Percentiles rank a stretch among this genome's conserved stretches.
Evolutionary conservation across 2,888 invertebrate species (phyloP).

Genomic region (Beris chalybata): DNA sequence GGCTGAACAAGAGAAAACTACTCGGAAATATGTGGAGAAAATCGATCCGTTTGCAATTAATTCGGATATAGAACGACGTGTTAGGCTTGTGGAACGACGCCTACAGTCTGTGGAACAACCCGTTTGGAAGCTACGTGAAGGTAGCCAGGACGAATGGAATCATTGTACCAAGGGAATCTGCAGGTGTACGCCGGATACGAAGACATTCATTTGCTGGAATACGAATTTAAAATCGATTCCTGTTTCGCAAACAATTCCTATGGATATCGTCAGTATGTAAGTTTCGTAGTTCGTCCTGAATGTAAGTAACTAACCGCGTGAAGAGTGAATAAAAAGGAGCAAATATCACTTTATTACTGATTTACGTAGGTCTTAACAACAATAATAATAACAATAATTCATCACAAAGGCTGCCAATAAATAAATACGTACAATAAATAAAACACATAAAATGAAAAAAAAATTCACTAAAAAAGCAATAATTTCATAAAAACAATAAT

Average conservation of each 20-base stretch:
- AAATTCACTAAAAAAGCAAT: no score
- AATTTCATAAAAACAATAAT: no score
- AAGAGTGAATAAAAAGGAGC: no score
- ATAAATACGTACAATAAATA: no score
- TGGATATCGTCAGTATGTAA: conserved; percentile 64
- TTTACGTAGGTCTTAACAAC: no score
- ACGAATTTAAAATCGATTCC: conserved; percentile 62
- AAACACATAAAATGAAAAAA: no score
- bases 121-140: conserved; percentile 62
- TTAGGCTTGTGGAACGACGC: conserved; percentile 61
- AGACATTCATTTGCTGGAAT: conserved; percentile 67
- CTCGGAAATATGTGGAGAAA: background rate
- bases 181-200: conserved; percentile 66
- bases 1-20: background rate
- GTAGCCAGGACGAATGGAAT: conserved; percentile 60
- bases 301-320: no score
- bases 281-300: conserved; percentile 35
- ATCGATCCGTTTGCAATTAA: conserved; percentile 43
- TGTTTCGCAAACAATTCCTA: conserved; percentile 63
- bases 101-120: conserved; percentile 68
- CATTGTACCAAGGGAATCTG: conserved; percentile 66
- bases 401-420: no score
- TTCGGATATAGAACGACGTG: conserved; percentile 47
- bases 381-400: no score
- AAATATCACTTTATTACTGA: no score